These are phyloP conservation scores for Amphiprion ocellaris DNA, from an alignment of 2,113 vertebrate species.

Conservation along the genomic window DNA sequence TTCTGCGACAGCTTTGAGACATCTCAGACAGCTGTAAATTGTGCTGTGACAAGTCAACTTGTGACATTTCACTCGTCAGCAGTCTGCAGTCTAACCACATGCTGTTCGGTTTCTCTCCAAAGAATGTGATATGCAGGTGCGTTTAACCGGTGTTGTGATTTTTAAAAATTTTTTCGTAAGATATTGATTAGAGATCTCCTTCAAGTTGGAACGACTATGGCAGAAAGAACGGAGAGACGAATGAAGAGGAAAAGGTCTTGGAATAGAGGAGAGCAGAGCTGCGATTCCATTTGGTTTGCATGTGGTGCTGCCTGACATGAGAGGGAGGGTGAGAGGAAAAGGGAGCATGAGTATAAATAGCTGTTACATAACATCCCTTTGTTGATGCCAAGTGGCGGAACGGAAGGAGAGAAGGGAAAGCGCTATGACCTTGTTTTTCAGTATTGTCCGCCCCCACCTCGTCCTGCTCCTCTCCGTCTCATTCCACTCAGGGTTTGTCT, in stretches of 20 bases:
- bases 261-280: constrained; percentile 15
- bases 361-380: constrained; percentile 86
- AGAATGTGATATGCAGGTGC: constrained; percentile 15
- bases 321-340: constrained; percentile 65
- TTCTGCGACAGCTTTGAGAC: not conserved
- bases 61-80: constrained; percentile 43
- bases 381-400: constrained; percentile 84
- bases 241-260: constrained; percentile 10
- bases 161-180: not conserved
- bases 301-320: constrained; percentile 72
- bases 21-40: constrained; percentile 33
- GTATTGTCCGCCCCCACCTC: constrained; percentile 75
- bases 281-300: constrained; percentile 67
- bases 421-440: constrained; percentile 85
- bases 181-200: not conserved
- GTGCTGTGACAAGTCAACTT: constrained; percentile 44
- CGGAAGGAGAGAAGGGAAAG: constrained; percentile 81
- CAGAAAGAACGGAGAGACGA: not conserved
- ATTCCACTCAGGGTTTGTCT: constrained; percentile 75
- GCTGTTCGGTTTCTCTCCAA: constrained; percentile 24
- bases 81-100: constrained; percentile 31
- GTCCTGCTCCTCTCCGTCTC: constrained; percentile 67
- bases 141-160: not conserved
- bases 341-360: constrained; percentile 83
- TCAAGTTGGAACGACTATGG: not conserved